Base-by-base conservation (phyloP, 2,113 vertebrate species). In the Ciconia stormi region DNA sequence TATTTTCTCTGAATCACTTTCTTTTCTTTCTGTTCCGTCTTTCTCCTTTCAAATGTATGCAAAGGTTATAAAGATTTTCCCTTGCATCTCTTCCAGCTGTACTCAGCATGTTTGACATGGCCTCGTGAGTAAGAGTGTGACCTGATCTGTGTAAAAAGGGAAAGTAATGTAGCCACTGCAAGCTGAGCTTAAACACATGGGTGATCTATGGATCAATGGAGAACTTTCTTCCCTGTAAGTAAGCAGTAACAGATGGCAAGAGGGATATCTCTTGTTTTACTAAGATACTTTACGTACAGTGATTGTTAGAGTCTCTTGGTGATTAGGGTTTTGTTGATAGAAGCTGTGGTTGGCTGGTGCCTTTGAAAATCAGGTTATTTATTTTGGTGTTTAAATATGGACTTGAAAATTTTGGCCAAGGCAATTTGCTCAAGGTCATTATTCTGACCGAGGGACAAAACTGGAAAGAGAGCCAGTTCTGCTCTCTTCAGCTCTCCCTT, bases 301-400 rank as follows among this genome's bases (percentile, higher is more conserved):
- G 73, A 47, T 82, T 16, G 0, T 34, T 94, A 46, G 32, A 52
- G 49, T 72, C 44, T 61, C 2, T 59, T 66, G 59, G 80, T 82
- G 86, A 93, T 86, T 49, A 74, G 61, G 20, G 13, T 59, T 95
- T 87, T 89, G 84, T 83, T 86, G 80, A 65, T 36, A 81, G 82
- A 86, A 76, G 70, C 72, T 65, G 71, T 83, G 40, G 10, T 44
- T 89, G 79, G 29, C 62, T 66, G 47, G 21, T 87, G 73, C 67
- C 83, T 95, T 92, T 94, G 53, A 86, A 94, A 87, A 69, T 74
- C 36, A 67, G 53, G 16, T 77, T 95, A 65, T 89, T 91, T 95
- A 46, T 92, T 94, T 77, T 88, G 29, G n/a, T 90, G 32, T 73
- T 25, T 95, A 89, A 70, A 82, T 52, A 84, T 0, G 3, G 47